phyloP scores from a whole-genome alignment of 2,888 invertebrate species.

The Rhyacophila evoluta region DNA sequence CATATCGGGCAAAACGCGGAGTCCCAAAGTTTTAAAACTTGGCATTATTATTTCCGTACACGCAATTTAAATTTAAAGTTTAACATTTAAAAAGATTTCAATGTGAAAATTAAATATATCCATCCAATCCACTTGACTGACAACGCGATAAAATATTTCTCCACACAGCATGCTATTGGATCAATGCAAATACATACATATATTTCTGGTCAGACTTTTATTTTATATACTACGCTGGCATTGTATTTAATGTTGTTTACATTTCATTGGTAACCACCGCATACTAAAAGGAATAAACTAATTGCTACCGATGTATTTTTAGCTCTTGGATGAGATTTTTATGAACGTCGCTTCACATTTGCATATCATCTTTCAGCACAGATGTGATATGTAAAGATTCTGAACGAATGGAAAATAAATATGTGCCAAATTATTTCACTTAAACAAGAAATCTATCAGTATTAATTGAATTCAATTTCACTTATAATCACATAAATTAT shows the following conservation, averaged over 20 bases:
- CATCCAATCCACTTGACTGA: too few species aligned
- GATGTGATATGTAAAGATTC: not conserved
- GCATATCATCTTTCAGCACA: not conserved
- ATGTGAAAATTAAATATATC: too few species aligned
- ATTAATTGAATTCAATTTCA: too few species aligned
- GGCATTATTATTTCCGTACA: too few species aligned
- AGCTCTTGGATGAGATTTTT: not conserved
- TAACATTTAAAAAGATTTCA: too few species aligned
- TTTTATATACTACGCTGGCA: not conserved
- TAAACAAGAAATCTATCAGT: too few species aligned
- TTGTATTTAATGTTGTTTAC: conserved; percentile 15
- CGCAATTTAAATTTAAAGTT: too few species aligned
- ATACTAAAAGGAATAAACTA: conserved; percentile 6
- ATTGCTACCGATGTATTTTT: not conserved
- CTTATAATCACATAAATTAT: too few species aligned
- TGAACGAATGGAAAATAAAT: not conserved
- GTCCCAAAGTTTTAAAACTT: too few species aligned
- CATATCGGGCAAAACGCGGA: too few species aligned
- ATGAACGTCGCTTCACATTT: not conserved
- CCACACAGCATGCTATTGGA: not conserved
- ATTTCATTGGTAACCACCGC: not conserved
- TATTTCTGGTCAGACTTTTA: not conserved
- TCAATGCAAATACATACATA: too few species aligned
- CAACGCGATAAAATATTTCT: not conserved
- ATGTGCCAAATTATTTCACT: not conserved